phyloP scores from a whole-genome alignment of 2,113 vertebrate species.

The Callipepla squamata region DNA sequence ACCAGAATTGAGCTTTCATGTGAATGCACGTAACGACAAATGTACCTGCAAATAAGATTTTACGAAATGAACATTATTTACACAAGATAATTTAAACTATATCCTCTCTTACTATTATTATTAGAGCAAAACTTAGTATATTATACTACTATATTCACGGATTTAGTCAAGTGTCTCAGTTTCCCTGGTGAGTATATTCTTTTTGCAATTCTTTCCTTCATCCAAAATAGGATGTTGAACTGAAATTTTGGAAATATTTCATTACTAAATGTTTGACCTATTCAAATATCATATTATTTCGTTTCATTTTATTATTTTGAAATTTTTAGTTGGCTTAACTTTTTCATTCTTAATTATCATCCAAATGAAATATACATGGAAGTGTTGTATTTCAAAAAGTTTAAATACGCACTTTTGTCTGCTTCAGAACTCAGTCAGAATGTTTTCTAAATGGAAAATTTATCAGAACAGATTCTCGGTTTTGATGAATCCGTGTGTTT shows the following conservation, averaged over 20 bases:
- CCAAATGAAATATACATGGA: neutral
- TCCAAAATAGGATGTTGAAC: neutral
- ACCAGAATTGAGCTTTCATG: neutral
- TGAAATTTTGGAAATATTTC: neutral
- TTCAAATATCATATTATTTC: neutral
- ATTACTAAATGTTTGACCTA: neutral
- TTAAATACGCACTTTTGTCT: neutral
- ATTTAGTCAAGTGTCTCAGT: neutral
- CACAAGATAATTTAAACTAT: neutral
- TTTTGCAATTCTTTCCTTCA: neutral
- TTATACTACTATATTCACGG: neutral
- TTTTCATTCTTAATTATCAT: neutral
- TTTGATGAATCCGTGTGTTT: conserved; percentile 4
- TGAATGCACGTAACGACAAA: neutral
- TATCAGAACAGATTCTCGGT: neutral
- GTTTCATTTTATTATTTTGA: neutral
- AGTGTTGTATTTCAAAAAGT: neutral
- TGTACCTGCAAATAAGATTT: neutral
- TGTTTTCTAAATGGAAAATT: conserved; percentile 31
- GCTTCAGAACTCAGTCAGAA: neutral
- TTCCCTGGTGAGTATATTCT: neutral
- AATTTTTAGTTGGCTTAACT: neutral
- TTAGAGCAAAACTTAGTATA: neutral
- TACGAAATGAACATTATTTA: neutral
- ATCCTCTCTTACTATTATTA: neutral